These are phyloP conservation scores for Theropithecus gelada DNA, from an alignment of 2,113 vertebrate genomes.

Conservation along the genomic window DNA sequence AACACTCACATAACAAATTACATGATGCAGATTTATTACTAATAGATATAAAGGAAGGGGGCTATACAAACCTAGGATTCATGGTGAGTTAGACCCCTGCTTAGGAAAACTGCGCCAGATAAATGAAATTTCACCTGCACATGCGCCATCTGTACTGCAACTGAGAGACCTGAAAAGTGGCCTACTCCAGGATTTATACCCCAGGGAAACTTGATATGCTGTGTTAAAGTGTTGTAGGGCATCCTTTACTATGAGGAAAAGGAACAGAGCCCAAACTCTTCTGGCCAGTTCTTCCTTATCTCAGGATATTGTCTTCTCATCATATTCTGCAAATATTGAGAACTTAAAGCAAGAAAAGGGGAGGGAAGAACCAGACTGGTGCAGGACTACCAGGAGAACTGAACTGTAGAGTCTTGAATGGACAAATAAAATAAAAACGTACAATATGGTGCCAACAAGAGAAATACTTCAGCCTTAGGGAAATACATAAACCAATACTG, in stretches of 20 bases:
- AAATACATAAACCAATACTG: not conserved
- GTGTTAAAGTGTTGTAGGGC: not conserved
- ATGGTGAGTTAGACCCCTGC: no score
- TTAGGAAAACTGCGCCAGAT: not conserved
- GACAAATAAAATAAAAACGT: not conserved
- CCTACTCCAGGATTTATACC: not conserved
- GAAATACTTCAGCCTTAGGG: not conserved
- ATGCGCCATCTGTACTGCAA: not conserved
- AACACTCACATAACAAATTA: not conserved
- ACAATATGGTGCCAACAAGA: not conserved
- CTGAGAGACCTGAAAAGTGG: not conserved
- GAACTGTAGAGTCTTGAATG: not conserved
- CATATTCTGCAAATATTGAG: not conserved
- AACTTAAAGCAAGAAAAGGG: not conserved
- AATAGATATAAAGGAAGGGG: not conserved
- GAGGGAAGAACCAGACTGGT: not conserved
- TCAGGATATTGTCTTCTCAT: not conserved
- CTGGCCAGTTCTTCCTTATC: not conserved
- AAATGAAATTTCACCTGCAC: not conserved
- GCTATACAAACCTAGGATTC: not conserved
- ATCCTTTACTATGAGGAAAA: not conserved
- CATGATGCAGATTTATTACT: not conserved
- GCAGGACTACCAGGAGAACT: not conserved
- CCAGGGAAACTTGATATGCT: not conserved
- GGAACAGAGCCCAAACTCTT: not conserved